A percentile compares a stretch with the other conserved stretches of the same genome.
phyloP scores from a whole-genome alignment of 2,888 invertebrate species.

The Drosophila silvestris region DNA sequence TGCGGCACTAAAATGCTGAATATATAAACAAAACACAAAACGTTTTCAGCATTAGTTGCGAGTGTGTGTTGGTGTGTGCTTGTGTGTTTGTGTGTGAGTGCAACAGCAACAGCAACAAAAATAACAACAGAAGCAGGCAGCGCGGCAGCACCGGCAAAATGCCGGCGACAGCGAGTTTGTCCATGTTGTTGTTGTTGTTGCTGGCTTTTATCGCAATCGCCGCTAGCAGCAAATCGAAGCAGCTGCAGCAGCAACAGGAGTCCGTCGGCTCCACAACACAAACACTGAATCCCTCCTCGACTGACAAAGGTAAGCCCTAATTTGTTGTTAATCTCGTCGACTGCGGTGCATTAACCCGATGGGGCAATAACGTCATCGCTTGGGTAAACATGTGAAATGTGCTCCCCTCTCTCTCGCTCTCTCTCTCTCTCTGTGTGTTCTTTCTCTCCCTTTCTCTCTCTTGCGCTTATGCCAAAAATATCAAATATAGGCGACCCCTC shows the following conservation, averaged over 20 bases:
- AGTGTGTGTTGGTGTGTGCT: conserved; percentile 22
- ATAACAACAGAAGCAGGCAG: conserved; percentile 30
- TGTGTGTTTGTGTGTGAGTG: conserved; percentile 31
- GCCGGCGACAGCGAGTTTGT: conserved; percentile 70
- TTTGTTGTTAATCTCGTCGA: conserved; percentile 59
- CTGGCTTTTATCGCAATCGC: conserved; percentile 48
- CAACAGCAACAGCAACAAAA: conserved; percentile 34
- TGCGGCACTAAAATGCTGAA: conserved; percentile 59
- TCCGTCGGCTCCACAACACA: conserved; percentile 44
- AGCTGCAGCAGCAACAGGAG: conserved; percentile 63
- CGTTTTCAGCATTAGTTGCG: conserved; percentile 49
- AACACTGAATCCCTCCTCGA: conserved; percentile 55
- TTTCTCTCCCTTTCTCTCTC: conserved; percentile 30
- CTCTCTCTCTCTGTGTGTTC: conserved; percentile 9
- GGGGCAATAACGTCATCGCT: conserved; percentile 53
- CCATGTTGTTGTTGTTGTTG: conserved; percentile 68
- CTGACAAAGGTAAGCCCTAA: conserved; percentile 69
- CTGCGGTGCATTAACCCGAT: conserved; percentile 66
- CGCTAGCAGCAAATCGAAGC: conserved; percentile 47
- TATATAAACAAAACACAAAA: conserved; percentile 51
- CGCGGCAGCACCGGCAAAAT: conserved; percentile 65
- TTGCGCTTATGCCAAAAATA: conserved; percentile 67
- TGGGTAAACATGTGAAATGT: conserved; percentile 59
- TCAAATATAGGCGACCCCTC: conserved; percentile 40
- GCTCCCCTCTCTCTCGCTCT: conserved; percentile 23